Base-by-base conservation (phyloP, 2,888 invertebrate genomes). In the Cerastoderma edule region DNA sequence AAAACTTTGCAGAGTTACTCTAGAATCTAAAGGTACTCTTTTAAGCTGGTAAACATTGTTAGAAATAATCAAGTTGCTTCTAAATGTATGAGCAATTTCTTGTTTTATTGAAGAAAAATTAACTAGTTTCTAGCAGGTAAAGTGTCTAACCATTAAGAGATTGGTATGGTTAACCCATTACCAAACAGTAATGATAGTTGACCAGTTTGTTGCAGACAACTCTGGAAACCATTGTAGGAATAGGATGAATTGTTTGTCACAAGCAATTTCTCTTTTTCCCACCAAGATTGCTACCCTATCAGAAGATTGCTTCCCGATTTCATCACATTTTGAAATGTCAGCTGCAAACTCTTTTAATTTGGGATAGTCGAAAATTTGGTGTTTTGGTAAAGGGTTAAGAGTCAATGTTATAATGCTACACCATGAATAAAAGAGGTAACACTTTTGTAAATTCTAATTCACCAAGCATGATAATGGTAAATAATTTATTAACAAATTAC, bases 221-320 rank as follows among this genome's bases (percentile, higher is more conserved):
- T 56, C 16, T 8, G 27, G 56, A 28, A 56, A 56, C 27, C 30
- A 27, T 50, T 50, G 2, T 35, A 3, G 35, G 16, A 57, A 57
- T n/a, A 33, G 2, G 16, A 33, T 1, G n/a, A 57, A 33, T 33
- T 32, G 33, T 24, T 57, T n/a, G 35, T 57, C 1, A 57, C 35
- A n/a, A 32, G 56, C 57, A 33, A 33, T 57, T 57, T 57, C 35
- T 57, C 16, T n/a, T 13, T 57, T 57, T 57, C n/a, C 57, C 5
- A 33, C 33, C 5, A 33, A 19, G 30, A 22, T 57, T 57, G 32
- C 28, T 28, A 56, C 13, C 2, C n/a, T 28, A 5, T 16, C 10
- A 3, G 2, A 5, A 32, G 2, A 32, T 19, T 8, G 33, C 16
- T n/a, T 57, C 33, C 8, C 54, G 30, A 27, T 24, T 54, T 24